A percentile compares a stretch with the other conserved stretches of the same genome.
phyloP scores from a whole-genome alignment of 2,888 invertebrate species.

The Drymonia ruficornis region DNA sequence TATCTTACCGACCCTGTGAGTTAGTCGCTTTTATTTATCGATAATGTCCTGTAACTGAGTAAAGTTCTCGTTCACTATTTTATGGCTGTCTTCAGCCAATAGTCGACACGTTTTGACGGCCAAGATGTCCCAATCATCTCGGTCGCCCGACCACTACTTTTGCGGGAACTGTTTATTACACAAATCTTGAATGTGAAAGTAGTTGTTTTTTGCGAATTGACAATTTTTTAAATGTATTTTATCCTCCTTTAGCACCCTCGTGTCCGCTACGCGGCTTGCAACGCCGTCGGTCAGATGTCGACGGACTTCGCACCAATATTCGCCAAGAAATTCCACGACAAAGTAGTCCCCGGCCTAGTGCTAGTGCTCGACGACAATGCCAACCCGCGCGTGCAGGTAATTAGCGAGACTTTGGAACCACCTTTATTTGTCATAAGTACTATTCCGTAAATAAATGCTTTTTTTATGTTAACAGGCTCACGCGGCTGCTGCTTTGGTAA shows the following conservation, averaged over 20 bases:
- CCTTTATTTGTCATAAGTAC: too few relatives aligned
- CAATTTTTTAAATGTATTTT: too few relatives aligned
- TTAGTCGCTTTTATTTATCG: slow-evolving; percentile 22
- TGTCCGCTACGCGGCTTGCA: slow-evolving; percentile 98
- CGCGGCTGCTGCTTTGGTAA: slow-evolving; percentile 97
- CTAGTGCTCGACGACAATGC: slow-evolving; percentile 94
- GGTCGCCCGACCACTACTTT: too few relatives aligned
- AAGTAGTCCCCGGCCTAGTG: slow-evolving; percentile 96
- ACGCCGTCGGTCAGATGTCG: slow-evolving; percentile 99
- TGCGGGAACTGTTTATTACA: too few relatives aligned
- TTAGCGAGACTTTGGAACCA: not conserved
- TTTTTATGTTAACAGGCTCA: slow-evolving; percentile 82
- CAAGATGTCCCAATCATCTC: too few relatives aligned
- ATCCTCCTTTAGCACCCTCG: slow-evolving; percentile 90
- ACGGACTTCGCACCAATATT: slow-evolving; percentile 98
- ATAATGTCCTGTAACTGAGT: too few relatives aligned
- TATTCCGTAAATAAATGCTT: too few relatives aligned
- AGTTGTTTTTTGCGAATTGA: too few relatives aligned
- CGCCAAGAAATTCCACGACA: slow-evolving; percentile 98
- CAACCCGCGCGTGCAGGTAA: slow-evolving; percentile 96
- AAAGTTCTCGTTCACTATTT: too few relatives aligned
- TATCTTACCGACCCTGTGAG: slow-evolving; percentile 93
- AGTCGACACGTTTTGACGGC: too few relatives aligned
- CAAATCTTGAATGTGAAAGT: too few relatives aligned
- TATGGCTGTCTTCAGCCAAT: too few relatives aligned